These are phyloP conservation scores for Loris lydekkerianus DNA, from an alignment of 2,797 vertebrate genomes.

Conservation along the genomic window DNA sequence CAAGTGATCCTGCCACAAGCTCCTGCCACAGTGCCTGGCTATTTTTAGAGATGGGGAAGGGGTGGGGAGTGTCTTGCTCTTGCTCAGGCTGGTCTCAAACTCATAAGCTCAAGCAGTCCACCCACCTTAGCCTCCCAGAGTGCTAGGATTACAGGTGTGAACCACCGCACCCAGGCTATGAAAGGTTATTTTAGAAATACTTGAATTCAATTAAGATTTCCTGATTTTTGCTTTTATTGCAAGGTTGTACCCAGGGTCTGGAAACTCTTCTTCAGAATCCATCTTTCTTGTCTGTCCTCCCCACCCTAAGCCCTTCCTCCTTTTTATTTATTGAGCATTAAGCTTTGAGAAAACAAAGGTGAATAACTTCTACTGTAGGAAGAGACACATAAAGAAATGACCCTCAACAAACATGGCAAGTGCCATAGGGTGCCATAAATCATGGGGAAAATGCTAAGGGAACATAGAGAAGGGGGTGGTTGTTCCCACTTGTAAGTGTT, in stretches of 20 bases:
- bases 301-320: not conserved
- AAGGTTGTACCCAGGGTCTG: not conserved
- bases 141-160: too few relatives aligned
- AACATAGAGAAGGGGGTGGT: not conserved
- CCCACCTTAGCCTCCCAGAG: too few relatives aligned
- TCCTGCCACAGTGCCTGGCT: too few relatives aligned
- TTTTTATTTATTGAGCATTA: not conserved
- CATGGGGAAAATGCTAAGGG: not conserved
- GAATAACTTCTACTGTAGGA: not conserved
- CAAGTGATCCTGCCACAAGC: too few relatives aligned
- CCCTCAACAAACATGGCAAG: not conserved
- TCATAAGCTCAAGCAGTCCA: too few relatives aligned
- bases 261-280: not conserved
- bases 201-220: not conserved
- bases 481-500: not conserved
- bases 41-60: too few relatives aligned
- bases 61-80: too few relatives aligned
- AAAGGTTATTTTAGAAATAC: constrained; percentile 44
- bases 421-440: not conserved
- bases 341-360: not conserved
- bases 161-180: not conserved
- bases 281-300: not conserved
- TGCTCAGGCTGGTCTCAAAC: too few relatives aligned
- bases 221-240: constrained; percentile 7
- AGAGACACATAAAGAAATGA: not conserved